Evolutionary conservation across 2,113 vertebrate genomes (phyloP).

Genomic region (Apaloderma vittatum): DNA sequence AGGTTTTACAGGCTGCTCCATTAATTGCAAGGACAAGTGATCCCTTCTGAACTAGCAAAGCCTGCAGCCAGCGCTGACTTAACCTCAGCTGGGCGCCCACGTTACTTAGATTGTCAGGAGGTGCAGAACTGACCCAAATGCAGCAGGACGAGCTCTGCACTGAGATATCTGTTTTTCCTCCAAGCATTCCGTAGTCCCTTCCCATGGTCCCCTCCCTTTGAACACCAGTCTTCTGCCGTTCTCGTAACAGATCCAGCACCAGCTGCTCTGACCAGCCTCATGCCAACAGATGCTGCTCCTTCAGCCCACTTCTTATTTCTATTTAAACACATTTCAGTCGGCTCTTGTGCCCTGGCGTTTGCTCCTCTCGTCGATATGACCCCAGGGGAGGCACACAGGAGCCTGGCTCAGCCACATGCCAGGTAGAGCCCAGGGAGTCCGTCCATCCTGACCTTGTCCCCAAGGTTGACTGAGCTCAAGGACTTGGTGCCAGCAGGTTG

Average conservation of each 20-base stretch:
- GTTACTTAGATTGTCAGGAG: not conserved
- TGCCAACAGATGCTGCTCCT: accelerated
- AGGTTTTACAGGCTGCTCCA: not conserved
- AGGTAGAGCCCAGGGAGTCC: not conserved
- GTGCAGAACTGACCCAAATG: not conserved
- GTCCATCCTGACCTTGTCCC: not conserved
- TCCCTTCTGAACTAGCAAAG: not conserved
- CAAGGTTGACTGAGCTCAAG: not conserved
- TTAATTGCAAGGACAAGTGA: not conserved
- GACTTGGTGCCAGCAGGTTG: not conserved
- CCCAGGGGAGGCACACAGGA: accelerated
- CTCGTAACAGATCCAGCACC: not conserved
- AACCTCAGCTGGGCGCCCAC: not conserved
- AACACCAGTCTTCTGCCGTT: accelerated
- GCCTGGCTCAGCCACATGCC: accelerated
- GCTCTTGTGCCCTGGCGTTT: not conserved
- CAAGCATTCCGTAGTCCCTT: not conserved
- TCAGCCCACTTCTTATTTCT: not conserved
- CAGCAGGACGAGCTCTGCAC: not conserved
- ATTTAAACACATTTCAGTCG: not conserved
- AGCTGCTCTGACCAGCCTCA: not conserved
- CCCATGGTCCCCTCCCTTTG: not conserved
- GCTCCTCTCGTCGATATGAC: not conserved
- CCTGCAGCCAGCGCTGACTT: not conserved
- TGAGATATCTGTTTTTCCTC: not conserved